Evolutionary conservation across 2,113 vertebrate genomes (phyloP), one percentile per base, ranked within the genome.

Genomic region (Leptodactylus fuscus): DNA sequence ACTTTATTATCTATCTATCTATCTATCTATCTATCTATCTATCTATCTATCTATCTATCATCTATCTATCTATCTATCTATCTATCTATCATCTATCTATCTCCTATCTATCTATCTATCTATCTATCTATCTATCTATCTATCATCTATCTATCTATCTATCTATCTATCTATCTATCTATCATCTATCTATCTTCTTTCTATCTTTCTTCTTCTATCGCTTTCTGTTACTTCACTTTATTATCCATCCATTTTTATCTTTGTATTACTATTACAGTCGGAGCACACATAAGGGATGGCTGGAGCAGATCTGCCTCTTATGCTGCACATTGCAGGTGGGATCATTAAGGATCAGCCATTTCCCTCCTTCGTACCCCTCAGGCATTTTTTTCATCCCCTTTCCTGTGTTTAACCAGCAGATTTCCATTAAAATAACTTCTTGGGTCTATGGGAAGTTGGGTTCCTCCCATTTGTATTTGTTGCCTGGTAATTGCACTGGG

Each of bases 371-470:
- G 11, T 2, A 5, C 48, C 48, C 74, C 0, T 12, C 51, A 13
- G 27, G 32, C 32, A 38, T 13, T 51, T 38, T 41, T 58, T 38
- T 41, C 41, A 16, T 16, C 2, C 13, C 76, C 7, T 53, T 51
- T 53, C 76, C 51, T 58, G 51, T 79, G 76, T 79, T 58, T 78
- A 36, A 38, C 32, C 32, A 79, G 51, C 34, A 41, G 76, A 79
- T 53, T 58, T 38, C 76, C 76, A 38, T 79, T 5, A 38, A 41
- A 79, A 79, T 58, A 18, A 2, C 81, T 74, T 16, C 11, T 13
- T 58, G 36, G 34, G 18, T 70, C 8, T 49, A 3, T 44, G 48
- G 65, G 44, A 36, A 70, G 38, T 41, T 22, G 22, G 2, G n/a
- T 36, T 75, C 51, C 81, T 55, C 51, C 73, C 69, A 60, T 62